phyloP scores from a whole-genome alignment of 1,140 invertebrate species.

The Maniola jurtina region DNA sequence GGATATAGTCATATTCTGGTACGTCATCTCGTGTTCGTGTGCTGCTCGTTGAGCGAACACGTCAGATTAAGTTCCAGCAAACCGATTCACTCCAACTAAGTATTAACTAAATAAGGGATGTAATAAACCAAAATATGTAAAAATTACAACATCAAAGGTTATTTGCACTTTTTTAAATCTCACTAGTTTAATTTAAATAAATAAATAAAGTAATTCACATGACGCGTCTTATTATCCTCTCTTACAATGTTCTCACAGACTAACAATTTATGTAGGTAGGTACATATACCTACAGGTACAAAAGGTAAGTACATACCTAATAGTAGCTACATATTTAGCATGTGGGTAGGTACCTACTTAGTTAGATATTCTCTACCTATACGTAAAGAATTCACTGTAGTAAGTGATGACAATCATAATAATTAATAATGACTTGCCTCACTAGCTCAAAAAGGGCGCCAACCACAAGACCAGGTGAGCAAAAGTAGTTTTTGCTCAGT shows the following conservation, averaged over 20 bases:
- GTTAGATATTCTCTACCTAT: too few relatives aligned
- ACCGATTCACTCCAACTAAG: not conserved
- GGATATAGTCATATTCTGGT: too few relatives aligned
- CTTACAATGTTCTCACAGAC: not conserved
- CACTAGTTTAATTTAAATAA: constrained; percentile 43
- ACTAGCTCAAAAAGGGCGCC: too few relatives aligned
- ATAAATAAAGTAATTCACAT: constrained; percentile 30
- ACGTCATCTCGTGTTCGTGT: not conserved
- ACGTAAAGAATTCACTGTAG: too few relatives aligned
- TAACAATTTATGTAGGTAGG: not conserved
- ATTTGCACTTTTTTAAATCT: constrained; percentile 72
- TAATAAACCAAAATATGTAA: constrained; percentile 23
- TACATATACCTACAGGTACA: too few relatives aligned
- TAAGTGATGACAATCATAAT: too few relatives aligned
- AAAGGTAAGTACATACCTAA: too few relatives aligned
- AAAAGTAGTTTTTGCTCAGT: too few relatives aligned
- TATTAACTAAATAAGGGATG: constrained; percentile 7
- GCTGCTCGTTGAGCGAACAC: constrained; percentile 14
- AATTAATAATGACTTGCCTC: too few relatives aligned
- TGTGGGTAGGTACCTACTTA: too few relatives aligned
- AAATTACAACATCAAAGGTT: constrained; percentile 37
- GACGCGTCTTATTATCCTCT: constrained; percentile 9
- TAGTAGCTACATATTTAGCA: too few relatives aligned
- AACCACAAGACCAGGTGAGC: too few relatives aligned
- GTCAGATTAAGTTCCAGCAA: not conserved